These are phyloP conservation scores for Chelonoidis abingdonii DNA, from an alignment of 2,113 vertebrate genomes.

Conservation along the genomic window DNA sequence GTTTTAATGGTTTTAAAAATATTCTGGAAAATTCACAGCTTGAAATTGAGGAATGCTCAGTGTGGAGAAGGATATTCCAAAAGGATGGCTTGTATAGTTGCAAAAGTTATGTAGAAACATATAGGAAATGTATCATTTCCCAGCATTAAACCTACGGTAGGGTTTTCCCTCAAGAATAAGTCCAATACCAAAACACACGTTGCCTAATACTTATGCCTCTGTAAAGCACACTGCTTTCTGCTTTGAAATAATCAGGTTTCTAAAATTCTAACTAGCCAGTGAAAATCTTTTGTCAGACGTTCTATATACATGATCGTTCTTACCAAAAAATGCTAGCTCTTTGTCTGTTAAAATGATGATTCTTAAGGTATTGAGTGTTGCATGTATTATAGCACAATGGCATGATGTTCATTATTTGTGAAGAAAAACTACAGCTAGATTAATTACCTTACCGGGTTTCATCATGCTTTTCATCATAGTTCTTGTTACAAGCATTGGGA, in stretches of 20 bases:
- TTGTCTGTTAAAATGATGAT: not conserved
- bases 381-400: conserved; percentile 34
- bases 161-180: conserved; percentile 13
- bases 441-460: not conserved
- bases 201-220: conserved; percentile 29
- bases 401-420: conserved; percentile 54
- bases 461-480: rapidly evolving
- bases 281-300: not conserved
- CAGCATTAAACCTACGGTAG: conserved; percentile 51
- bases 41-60: not conserved
- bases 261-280: not conserved
- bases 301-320: rapidly evolving
- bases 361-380: conserved; percentile 8
- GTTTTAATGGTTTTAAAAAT: conserved; percentile 2
- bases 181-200: not conserved
- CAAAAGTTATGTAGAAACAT: conserved; percentile 43
- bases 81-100: conserved; percentile 41
- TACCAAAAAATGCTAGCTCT: not conserved
- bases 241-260: not conserved
- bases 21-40: not conserved
- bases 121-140: conserved; percentile 61
- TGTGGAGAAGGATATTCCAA: conserved; percentile 15
- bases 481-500: not conserved
- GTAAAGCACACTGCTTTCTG: conserved; percentile 32
- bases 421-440: conserved; percentile 16